Evolutionary conservation across 2,888 invertebrate genomes (phyloP).

Genomic region (Callosobruchus maculatus): DNA sequence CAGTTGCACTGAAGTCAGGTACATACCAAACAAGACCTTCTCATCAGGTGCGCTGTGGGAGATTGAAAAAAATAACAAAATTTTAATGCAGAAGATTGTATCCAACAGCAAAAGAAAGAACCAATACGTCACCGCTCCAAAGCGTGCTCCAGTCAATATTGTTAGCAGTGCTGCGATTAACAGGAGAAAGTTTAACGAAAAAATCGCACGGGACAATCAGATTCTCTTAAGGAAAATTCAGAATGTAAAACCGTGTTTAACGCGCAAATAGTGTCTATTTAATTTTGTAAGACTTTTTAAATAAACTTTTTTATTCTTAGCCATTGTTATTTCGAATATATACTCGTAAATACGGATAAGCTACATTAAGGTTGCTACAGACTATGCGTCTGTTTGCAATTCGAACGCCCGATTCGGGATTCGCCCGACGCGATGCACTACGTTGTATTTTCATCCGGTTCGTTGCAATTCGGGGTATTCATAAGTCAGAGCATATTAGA

Average conservation of each 20-base stretch:
- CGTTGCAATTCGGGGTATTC: too few species aligned
- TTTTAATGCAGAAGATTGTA: constrained; percentile 33
- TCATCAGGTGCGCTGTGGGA: constrained; percentile 20
- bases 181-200: constrained; percentile 28
- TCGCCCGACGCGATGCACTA: too few species aligned
- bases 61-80: constrained; percentile 24
- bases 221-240: constrained; percentile 27
- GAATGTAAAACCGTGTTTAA: constrained; percentile 23
- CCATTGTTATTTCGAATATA: not conserved
- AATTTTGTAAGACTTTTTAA: not conserved
- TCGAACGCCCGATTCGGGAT: too few species aligned
- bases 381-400: too few species aligned
- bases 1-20: too few species aligned
- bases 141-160: constrained; percentile 11
- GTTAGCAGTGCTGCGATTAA: constrained; percentile 31
- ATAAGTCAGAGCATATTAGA: too few species aligned
- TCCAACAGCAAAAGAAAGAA: constrained; percentile 27
- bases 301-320: not conserved
- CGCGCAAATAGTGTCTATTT: constrained; percentile 2
- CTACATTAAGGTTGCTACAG: too few species aligned
- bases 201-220: constrained; percentile 34
- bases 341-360: too few species aligned
- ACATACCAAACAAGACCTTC: constrained; percentile 22
- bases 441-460: too few species aligned
- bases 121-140: constrained; percentile 23